Conservation (phyloP, 1,140 invertebrate genomes). For the Heliconius hermathena region DNA sequence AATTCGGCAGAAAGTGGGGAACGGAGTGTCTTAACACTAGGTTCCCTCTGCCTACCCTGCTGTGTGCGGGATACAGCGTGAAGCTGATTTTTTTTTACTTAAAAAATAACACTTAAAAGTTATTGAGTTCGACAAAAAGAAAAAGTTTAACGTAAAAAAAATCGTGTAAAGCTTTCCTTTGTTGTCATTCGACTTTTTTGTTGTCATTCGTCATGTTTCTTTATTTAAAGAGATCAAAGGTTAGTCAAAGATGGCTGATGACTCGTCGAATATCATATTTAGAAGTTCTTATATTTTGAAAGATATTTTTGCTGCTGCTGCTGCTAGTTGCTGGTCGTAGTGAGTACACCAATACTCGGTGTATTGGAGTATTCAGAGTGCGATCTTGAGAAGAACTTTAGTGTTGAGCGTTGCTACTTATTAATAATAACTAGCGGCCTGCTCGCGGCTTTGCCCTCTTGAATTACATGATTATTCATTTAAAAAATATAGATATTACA, state of each 20-base stretch:
- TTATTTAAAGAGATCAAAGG: constrained; percentile 1
- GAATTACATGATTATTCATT: too few species aligned
- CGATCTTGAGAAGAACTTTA: background rate
- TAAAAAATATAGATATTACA: too few species aligned
- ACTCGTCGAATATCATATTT: background rate
- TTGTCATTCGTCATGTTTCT: constrained; percentile 1
- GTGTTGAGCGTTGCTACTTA: background rate
- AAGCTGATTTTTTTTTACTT: too few species aligned
- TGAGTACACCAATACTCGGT: background rate
- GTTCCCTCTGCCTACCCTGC: too few species aligned
- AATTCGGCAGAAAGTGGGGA: too few species aligned
- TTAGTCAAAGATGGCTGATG: background rate
- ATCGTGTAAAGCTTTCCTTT: background rate
- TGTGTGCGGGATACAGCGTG: too few species aligned
- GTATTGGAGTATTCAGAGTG: background rate
- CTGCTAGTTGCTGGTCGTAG: background rate
- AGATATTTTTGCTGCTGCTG: background rate
- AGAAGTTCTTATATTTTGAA: background rate
- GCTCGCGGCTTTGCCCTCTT: too few species aligned
- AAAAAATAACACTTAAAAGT: background rate
- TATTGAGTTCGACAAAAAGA: background rate
- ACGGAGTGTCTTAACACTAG: too few species aligned
- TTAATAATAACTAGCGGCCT: too few species aligned
- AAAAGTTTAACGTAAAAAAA: background rate
- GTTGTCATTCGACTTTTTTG: background rate